Conservation (phyloP, 2,888 invertebrate species). For the Drosophila suboccidentalis region DNA sequence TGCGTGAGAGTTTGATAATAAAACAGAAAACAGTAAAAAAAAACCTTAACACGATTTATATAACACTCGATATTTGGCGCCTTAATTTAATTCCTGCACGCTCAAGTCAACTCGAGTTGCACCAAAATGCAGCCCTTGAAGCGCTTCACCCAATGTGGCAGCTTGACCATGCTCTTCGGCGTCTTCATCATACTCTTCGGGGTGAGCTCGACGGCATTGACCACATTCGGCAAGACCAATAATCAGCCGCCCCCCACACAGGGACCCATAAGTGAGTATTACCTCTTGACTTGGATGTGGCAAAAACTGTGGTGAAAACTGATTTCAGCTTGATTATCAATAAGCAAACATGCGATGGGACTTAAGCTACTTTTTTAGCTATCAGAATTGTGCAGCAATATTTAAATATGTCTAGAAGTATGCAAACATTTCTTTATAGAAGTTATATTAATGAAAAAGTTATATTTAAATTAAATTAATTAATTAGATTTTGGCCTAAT, state of each 20-base stretch:
- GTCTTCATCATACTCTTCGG: constrained; percentile 85
- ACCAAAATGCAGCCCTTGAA: constrained; percentile 85
- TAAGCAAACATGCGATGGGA: background rate
- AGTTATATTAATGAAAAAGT: background rate
- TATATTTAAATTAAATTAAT: no score
- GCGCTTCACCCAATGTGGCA: constrained; percentile 86
- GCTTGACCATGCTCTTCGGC: constrained; percentile 85
- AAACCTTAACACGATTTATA: constrained; percentile 30
- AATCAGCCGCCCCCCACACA: constrained; percentile 87
- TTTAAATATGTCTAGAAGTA: background rate
- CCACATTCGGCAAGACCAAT: constrained; percentile 90
- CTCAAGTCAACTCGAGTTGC: constrained; percentile 7
- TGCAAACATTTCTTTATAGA: background rate
- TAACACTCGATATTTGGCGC: constrained; percentile 47
- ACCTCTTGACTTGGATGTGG: background rate
- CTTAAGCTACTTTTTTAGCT: background rate
- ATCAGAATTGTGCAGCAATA: background rate
- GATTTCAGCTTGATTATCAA: background rate
- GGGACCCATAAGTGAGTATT: constrained; percentile 87
- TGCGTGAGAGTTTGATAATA: constrained; percentile 45
- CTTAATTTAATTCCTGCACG: constrained; percentile 7
- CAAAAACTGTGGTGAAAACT: background rate
- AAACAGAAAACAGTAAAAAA: background rate
- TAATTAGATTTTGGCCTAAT: no score
- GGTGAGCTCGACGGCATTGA: constrained; percentile 88